These are phyloP conservation scores for Archegozetes longisetosus DNA, from an alignment of 1,140 invertebrate species.

Conservation along the genomic window DNA sequence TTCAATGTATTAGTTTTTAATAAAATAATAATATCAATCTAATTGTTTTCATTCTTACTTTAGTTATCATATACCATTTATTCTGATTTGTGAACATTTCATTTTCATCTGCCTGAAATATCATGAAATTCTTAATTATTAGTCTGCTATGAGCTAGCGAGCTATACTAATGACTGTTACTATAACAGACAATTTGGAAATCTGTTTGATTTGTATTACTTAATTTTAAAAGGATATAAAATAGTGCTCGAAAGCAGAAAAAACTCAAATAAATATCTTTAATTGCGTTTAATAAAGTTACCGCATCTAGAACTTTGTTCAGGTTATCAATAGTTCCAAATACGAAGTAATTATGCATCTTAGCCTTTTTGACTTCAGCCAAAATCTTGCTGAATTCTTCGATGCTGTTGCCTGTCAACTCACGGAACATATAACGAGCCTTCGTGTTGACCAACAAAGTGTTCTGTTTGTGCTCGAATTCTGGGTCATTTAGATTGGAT, in stretches of 20 bases:
- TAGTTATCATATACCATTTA: conserved; percentile 45
- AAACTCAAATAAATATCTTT: too few relatives aligned
- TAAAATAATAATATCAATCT: neutral
- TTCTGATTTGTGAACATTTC: conserved; percentile 35
- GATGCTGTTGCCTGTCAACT: conserved; percentile 30
- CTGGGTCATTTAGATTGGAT: too few relatives aligned
- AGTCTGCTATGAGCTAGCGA: too few relatives aligned
- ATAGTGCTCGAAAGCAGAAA: too few relatives aligned
- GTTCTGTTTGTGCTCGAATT: conserved; percentile 84
- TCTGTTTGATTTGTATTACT: too few relatives aligned
- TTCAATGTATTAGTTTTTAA: neutral
- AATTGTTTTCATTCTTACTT: conserved; percentile 28
- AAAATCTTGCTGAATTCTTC: conserved; percentile 39
- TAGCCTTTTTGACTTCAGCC: conserved; percentile 47
- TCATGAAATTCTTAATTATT: neutral
- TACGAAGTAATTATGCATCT: conserved; percentile 74
- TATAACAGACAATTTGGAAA: too few relatives aligned
- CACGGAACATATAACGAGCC: conserved; percentile 56
- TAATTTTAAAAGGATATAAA: too few relatives aligned
- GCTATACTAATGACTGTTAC: too few relatives aligned
- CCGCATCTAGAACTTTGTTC: conserved; percentile 44
- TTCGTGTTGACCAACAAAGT: conserved; percentile 68
- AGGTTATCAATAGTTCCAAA: conserved; percentile 51
- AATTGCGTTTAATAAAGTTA: conserved; percentile 9
- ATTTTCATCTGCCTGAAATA: conserved; percentile 24